Evolutionary conservation across 2,888 invertebrate species (phyloP).

Genomic region (Eupeodes luniger): DNA sequence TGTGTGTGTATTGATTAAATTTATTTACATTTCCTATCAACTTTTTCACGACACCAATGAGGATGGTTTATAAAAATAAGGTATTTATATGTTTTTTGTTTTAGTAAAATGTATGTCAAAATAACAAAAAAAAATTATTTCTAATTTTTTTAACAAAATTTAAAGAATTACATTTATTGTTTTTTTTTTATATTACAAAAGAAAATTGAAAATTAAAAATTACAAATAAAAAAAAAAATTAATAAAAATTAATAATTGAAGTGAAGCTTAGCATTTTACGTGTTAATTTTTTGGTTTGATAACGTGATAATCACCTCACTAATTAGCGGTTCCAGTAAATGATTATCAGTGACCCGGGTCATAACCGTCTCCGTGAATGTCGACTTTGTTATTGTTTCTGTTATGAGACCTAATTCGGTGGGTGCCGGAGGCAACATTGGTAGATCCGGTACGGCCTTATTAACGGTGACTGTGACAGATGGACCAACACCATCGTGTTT

Average conservation of each 20-base stretch:
- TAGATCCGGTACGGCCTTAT: constrained; percentile 89
- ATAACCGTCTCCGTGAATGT: constrained; percentile 97
- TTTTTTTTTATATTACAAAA: constrained; percentile 49
- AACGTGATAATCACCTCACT: constrained; percentile 90
- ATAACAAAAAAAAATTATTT: constrained; percentile 18
- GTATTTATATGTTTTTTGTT: constrained; percentile 13
- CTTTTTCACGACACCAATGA: constrained; percentile 24
- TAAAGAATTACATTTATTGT: constrained; percentile 31
- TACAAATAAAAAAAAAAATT: constrained; percentile 1
- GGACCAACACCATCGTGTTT: constrained; percentile 83
- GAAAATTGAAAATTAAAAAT: constrained; percentile 49
- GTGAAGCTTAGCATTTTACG: constrained; percentile 71
- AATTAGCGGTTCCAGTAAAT: constrained; percentile 92
- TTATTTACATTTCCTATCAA: constrained; percentile 28
- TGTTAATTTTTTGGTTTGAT: constrained; percentile 70
- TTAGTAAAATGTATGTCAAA: constrained; percentile 34
- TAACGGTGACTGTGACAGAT: constrained; percentile 93
- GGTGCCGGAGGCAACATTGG: constrained; percentile 93
- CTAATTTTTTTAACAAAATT: constrained; percentile 33
- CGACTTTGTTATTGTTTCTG: constrained; percentile 97
- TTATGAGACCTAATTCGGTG: constrained; percentile 93
- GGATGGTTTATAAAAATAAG: constrained; percentile 20
- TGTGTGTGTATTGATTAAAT: constrained; percentile 36
- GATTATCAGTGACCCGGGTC: constrained; percentile 96
- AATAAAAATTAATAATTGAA: constrained; percentile 45